These are phyloP conservation scores for Littorina saxatilis DNA, from an alignment of 1,140 invertebrate genomes.

Conservation along the genomic window DNA sequence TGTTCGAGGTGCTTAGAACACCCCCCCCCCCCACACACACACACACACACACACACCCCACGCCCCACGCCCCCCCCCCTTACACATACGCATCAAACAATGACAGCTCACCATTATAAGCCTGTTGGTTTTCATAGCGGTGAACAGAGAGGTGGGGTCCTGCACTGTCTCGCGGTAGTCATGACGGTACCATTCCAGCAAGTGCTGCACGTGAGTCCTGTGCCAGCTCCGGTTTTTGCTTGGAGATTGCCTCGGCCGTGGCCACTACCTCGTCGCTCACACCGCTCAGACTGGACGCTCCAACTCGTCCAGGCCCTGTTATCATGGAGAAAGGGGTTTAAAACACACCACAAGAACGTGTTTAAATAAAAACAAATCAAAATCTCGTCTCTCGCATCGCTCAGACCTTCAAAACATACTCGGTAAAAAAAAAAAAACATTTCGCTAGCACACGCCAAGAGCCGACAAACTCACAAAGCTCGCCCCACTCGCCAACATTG, in stretches of 20 bases:
- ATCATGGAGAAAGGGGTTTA: not conserved
- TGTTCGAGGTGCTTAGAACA: too few relatives aligned
- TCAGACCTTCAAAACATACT: too few relatives aligned
- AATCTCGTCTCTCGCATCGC: too few relatives aligned
- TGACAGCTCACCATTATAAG: constrained; percentile 47
- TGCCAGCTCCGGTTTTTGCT: constrained; percentile 46
- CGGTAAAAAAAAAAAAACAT: too few relatives aligned
- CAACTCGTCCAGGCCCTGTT: constrained; percentile 52
- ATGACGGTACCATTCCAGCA: constrained; percentile 58
- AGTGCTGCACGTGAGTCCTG: constrained; percentile 56
- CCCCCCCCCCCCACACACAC: too few relatives aligned
- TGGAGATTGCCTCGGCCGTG: constrained; percentile 53
- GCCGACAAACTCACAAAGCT: too few relatives aligned
- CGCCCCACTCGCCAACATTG: not conserved
- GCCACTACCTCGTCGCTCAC: constrained; percentile 61
- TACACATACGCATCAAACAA: too few relatives aligned
- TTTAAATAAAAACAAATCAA: too few relatives aligned
- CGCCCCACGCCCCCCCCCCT: too few relatives aligned
- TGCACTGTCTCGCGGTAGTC: constrained; percentile 56
- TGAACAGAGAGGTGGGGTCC: constrained; percentile 50
- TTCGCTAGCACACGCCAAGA: too few relatives aligned
- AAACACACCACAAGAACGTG: too few relatives aligned
- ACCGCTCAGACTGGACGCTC: constrained; percentile 46
- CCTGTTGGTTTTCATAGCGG: constrained; percentile 58
- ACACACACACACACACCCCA: too few relatives aligned